Conservation (phyloP, 2,888 invertebrate genomes). For the Eupithecia inturbata region DNA sequence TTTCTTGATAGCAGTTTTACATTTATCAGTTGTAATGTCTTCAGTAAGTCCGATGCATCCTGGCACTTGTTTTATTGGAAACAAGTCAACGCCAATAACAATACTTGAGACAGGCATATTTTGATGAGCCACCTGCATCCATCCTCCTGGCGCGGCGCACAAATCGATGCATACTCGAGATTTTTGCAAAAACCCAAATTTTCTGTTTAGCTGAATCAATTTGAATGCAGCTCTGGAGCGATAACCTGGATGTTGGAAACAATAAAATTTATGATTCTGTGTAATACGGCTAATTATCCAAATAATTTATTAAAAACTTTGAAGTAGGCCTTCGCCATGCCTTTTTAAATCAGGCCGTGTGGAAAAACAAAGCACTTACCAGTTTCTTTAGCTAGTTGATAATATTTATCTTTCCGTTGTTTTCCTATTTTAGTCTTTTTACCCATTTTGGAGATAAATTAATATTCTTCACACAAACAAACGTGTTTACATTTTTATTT, state of each 20-base stretch:
- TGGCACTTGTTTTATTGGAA: constrained; percentile 93
- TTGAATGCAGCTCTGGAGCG: constrained; percentile 99
- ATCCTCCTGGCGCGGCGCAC: constrained; percentile 99
- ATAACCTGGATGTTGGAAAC: constrained; percentile 87
- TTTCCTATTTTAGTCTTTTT: constrained; percentile 98
- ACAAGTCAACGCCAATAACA: constrained; percentile 97
- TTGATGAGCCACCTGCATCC: constrained; percentile 99
- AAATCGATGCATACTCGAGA: constrained; percentile 98
- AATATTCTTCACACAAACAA: not conserved
- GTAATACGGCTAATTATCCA: not conserved
- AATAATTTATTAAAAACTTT: not conserved
- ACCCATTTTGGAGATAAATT: constrained; percentile 87
- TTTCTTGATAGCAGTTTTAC: constrained; percentile 90
- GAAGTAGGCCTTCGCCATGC: not conserved
- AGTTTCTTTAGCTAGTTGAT: constrained; percentile 99
- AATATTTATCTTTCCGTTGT: constrained; percentile 98
- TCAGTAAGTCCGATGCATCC: constrained; percentile 95
- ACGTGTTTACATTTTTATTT: constrained; percentile 36
- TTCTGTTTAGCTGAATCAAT: constrained; percentile 97
- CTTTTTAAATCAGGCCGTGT: not conserved
- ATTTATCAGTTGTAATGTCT: constrained; percentile 99
- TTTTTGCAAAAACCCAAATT: constrained; percentile 97
- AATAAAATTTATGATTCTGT: not conserved
- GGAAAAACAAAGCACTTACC: constrained; percentile 83
- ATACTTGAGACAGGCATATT: constrained; percentile 98